Base-by-base conservation (phyloP, 2,797 vertebrate species). In the Acanthurus leucopareius region DNA sequence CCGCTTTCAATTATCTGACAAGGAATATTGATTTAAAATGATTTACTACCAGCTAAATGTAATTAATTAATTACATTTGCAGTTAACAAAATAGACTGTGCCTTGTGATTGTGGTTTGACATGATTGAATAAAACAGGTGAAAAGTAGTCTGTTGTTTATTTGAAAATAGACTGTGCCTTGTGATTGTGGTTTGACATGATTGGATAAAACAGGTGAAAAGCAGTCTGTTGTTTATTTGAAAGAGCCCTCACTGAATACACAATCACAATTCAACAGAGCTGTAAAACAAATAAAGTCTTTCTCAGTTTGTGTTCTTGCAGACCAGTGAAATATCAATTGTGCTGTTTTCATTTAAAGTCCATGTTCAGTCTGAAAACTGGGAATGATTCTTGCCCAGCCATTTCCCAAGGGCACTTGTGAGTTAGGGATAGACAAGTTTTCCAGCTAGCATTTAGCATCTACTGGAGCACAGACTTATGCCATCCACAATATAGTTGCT, bases 31-130 rank as follows among this genome's bases (percentile, higher is more conserved):
- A 57, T 40, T 65, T 25, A 61, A 52, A 61, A 60, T 44, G 7
- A 68, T 22, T 60, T 28, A 7, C n/a, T 44, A 45, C 7, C n/a
- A 22, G 8, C 19, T 38, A 47, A 59, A 62, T 63, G 9, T 53
- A 22, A 61, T 75, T 74, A 42, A 17, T 52, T 65, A 14, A 59
- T 47, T 71, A 38, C 14, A 35, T 45, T 19, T 51, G 19, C 35
- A 64, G 16, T 59, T 19, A 45, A 59, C 16, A 42, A 11, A 71
- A 71, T 10, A 25, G 25, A 25, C 48, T 56, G 17, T 9, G 22
- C 9, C 38, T 22, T 5, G 44, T 16, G 9, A 53, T 16, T 20
- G 19, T 40, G 1, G 47, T 20, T 22, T 16, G 17, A 58, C 5
- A 0, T 66, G 16, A 75, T 16, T 28, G 28, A 10, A 44, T 20